Percentiles rank a stretch among this genome's conserved stretches.
Conservation (phyloP, 2,113 vertebrate genomes). For the Ciconia boyciana region DNA sequence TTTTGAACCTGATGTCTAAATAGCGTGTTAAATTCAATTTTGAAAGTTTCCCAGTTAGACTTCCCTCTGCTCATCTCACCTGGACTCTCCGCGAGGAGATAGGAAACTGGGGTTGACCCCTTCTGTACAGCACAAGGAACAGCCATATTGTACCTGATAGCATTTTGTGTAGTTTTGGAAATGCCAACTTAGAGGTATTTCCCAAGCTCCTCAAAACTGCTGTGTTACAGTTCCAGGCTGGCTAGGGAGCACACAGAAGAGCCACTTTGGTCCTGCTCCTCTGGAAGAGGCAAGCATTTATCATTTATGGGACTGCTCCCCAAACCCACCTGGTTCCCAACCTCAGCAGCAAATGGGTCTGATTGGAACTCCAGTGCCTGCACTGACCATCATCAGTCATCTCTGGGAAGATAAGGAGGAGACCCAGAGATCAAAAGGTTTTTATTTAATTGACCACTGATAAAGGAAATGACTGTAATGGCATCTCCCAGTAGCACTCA, state of each 20-base stretch:
- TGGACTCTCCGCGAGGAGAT: too few species aligned
- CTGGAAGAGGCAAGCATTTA: background rate
- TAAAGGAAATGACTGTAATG: background rate
- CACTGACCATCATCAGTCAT: background rate
- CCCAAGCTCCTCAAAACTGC: background rate
- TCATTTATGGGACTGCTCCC: background rate
- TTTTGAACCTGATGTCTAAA: background rate
- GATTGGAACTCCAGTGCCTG: background rate
- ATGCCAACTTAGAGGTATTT: background rate
- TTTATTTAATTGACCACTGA: background rate
- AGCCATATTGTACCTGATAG: rapidly evolving
- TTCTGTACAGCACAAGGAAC: background rate
- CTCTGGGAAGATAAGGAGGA: background rate
- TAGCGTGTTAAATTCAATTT: rapidly evolving
- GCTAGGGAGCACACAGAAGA: background rate
- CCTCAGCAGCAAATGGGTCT: background rate
- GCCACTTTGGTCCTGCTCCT: background rate
- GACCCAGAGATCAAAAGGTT: background rate
- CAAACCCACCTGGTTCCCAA: background rate
- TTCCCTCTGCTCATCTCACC: background rate
- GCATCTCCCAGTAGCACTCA: background rate
- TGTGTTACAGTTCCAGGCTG: background rate
- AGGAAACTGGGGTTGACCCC: background rate
- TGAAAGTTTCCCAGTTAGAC: background rate
- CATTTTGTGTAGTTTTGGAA: background rate